Evolutionary conservation across 2,797 vertebrate species (phyloP).

Genomic region (Siniperca scherzeri): DNA sequence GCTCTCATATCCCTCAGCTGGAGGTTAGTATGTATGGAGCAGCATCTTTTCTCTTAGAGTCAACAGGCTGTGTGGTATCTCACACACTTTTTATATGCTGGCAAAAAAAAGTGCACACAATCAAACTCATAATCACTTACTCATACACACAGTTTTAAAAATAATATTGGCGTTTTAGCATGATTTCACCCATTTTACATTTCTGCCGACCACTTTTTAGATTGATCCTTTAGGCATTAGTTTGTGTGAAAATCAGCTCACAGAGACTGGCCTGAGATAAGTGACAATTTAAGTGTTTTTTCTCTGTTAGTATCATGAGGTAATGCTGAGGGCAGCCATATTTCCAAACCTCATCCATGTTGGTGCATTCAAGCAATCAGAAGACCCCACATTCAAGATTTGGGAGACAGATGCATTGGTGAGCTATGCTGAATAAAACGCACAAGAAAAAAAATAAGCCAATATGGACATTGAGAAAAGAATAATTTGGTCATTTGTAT

Average conservation of each 20-base stretch:
- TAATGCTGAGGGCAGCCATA: background rate
- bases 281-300: background rate
- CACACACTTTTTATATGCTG: slow-evolving; percentile 21
- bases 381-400: background rate
- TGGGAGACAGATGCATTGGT: background rate
- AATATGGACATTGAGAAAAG: background rate
- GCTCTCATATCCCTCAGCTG: slow-evolving; percentile 23
- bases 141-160: slow-evolving; percentile 14
- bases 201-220: slow-evolving; percentile 12
- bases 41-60: slow-evolving; percentile 45
- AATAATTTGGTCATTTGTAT: slow-evolving; percentile 18
- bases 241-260: background rate
- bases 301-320: background rate
- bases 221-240: background rate
- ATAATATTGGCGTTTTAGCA: slow-evolving; percentile 16
- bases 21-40: slow-evolving; percentile 22
- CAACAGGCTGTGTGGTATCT: background rate
- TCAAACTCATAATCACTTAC: slow-evolving; percentile 19
- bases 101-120: slow-evolving; percentile 10
- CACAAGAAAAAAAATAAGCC: background rate
- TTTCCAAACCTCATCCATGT: background rate
- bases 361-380: background rate
- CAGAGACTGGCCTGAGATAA: slow-evolving; percentile 10
- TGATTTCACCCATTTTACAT: slow-evolving; percentile 13
- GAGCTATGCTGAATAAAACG: background rate